phyloP scores from a whole-genome alignment of 2,797 vertebrate species.

The Gadopsis marmoratus region DNA sequence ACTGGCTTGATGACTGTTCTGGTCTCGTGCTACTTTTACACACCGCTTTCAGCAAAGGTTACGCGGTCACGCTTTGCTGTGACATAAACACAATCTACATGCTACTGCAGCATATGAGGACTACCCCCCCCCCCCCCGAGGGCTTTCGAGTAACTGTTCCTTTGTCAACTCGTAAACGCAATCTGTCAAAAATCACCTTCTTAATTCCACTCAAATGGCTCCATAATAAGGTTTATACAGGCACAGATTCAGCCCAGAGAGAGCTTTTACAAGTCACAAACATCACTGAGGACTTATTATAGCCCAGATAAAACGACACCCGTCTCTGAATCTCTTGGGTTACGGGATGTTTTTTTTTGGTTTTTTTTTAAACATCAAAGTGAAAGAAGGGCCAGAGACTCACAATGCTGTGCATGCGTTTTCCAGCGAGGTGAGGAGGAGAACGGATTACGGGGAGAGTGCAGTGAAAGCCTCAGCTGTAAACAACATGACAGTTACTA shows the following conservation, averaged over 20 bases:
- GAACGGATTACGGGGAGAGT: slow-evolving; percentile 63
- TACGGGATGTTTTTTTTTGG: slow-evolving; percentile 27
- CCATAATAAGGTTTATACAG: slow-evolving; percentile 50
- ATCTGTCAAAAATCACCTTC: slow-evolving; percentile 28
- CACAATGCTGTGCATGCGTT: slow-evolving; percentile 52
- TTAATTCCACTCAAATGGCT: slow-evolving; percentile 42
- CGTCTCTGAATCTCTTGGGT: slow-evolving; percentile 32
- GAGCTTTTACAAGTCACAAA: slow-evolving; percentile 70
- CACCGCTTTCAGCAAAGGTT: neutral
- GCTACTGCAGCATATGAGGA: slow-evolving; percentile 6
- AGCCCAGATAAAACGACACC: slow-evolving; percentile 35
- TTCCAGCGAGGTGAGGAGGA: slow-evolving; percentile 36
- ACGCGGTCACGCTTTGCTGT: neutral
- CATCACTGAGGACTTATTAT: slow-evolving; percentile 71
- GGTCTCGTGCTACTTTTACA: neutral
- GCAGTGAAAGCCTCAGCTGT: slow-evolving; percentile 64
- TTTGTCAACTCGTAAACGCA: slow-evolving; percentile 30
- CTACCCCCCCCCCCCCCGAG: neutral
- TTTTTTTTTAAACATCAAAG: slow-evolving; percentile 65
- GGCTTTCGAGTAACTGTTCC: neutral
- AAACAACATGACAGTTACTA: slow-evolving; percentile 72
- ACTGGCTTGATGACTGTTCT: neutral
- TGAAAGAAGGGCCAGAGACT: slow-evolving; percentile 29
- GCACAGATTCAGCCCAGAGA: slow-evolving; percentile 31
- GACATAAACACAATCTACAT: slow-evolving; percentile 8